Base-by-base conservation (phyloP, 2,888 invertebrate genomes). In the Lithophane socia region DNA sequence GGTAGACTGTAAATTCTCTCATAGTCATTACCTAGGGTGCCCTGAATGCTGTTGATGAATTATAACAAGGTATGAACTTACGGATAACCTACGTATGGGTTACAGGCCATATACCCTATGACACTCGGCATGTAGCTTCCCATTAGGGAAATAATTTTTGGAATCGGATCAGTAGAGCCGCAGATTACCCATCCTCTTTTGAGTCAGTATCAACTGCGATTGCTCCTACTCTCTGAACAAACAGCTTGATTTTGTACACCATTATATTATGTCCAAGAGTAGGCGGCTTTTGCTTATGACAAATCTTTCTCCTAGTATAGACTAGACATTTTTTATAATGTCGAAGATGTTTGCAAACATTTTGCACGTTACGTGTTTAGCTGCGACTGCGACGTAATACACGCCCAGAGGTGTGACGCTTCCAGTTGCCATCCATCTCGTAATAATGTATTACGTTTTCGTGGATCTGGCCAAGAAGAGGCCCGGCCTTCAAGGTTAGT, bases 341-440 rank as follows among this genome's bases (percentile, higher is more conserved):
- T 52, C 54, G 61, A 47, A n/a, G 42, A 42, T 49, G 66, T 75
- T 76, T 66, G 60, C 37, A 76, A 61, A 67, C 13, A 65, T 56
- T 67, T 56, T 21, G 21, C 54, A 10, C 10, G 54, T n/a, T 10
- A 21, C 9, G 8, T 54, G 54, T 21, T 18, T 54, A 3, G 21
- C n/a, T 18, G 9, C 18, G 24, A 13, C 13, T 42, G 42, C 61
- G 77, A 63, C 71, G 21, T 24, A 18, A 5, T 42, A 79, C n/a
- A 76, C 66, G 49, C 42, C 21, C 49, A 49, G 29, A 10, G 54
- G 4, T 56, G 61, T 79, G 83, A 79, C 77, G 83, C 29, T 63
- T 77, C 21, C 44, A 67, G 29, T 56, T 56, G 56, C 13, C 18
- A 63, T 61, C 10, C 12, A 63, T 42, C n/a, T 42, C 76, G 47